Percentiles rank a stretch among this genome's conserved stretches.
Evolutionary conservation across 2,888 invertebrate genomes (phyloP).

Genomic region (Nephrotoma guestfalica): DNA sequence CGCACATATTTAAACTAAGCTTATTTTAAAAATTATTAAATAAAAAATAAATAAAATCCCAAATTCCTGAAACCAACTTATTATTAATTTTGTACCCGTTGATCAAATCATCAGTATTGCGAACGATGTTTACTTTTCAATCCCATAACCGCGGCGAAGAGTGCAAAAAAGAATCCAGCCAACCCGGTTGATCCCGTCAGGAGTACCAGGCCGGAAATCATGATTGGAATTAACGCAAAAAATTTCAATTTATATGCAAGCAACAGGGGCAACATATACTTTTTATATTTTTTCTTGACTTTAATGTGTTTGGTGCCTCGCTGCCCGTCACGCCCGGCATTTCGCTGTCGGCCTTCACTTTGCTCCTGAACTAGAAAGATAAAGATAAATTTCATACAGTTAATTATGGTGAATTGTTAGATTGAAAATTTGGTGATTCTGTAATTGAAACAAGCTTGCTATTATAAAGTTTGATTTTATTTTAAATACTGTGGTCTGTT

Average conservation of each 20-base stretch:
- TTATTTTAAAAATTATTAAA: background rate
- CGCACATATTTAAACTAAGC: background rate
- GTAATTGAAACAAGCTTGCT: no score
- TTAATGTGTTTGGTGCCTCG: constrained; percentile 24
- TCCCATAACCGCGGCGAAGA: constrained; percentile 71
- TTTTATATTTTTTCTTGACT: constrained; percentile 44
- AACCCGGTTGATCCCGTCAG: constrained; percentile 64
- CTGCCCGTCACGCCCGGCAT: background rate
- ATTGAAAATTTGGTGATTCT: no score
- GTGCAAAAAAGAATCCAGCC: constrained; percentile 77
- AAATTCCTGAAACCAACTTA: background rate
- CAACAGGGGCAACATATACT: constrained; percentile 57
- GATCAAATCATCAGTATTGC: background rate
- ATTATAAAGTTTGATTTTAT: no score
- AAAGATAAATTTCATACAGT: no score
- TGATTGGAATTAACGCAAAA: constrained; percentile 57
- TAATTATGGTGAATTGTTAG: no score
- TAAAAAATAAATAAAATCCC: background rate
- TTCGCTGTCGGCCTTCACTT: background rate
- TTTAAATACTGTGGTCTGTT: no score
- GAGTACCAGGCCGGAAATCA: constrained; percentile 54
- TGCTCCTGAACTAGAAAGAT: background rate
- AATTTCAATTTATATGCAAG: constrained; percentile 75
- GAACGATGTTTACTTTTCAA: constrained; percentile 34
- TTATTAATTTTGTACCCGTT: background rate